phyloP scores from a whole-genome alignment of 2,888 invertebrate genomes.

The Diarsia dahlii region DNA sequence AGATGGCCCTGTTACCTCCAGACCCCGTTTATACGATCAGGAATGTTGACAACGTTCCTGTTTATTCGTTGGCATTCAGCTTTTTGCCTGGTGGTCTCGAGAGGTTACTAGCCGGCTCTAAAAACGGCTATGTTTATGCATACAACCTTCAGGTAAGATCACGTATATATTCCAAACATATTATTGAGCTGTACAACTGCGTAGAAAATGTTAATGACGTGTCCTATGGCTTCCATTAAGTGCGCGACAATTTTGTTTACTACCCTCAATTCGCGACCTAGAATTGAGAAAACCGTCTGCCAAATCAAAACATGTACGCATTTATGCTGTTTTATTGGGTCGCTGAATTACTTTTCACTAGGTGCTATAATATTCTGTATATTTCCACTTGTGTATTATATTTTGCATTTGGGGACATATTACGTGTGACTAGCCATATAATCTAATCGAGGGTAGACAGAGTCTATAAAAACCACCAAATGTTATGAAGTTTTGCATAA shows the following conservation, averaged over 20 bases:
- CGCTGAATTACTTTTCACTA: slow-evolving; percentile 36
- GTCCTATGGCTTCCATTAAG: slow-evolving; percentile 65
- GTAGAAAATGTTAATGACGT: slow-evolving; percentile 64
- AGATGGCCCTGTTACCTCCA: slow-evolving; percentile 94
- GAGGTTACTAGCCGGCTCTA: slow-evolving; percentile 93
- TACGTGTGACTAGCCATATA: background rate
- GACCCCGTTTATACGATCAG: slow-evolving; percentile 94
- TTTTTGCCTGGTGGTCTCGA: slow-evolving; percentile 90
- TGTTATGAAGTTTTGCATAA: background rate
- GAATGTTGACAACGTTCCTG: slow-evolving; percentile 93
- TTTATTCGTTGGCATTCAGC: slow-evolving; percentile 94
- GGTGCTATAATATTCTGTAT: slow-evolving; percentile 12
- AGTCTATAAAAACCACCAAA: background rate
- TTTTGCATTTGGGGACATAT: background rate
- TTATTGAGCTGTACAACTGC: slow-evolving; percentile 70
- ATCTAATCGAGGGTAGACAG: background rate
- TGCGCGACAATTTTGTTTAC: slow-evolving; percentile 82
- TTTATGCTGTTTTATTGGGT: slow-evolving; percentile 53
- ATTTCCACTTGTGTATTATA: slow-evolving; percentile 11
- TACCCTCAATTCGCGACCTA: slow-evolving; percentile 86
- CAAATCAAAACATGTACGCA: slow-evolving; percentile 61
- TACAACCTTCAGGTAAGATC: slow-evolving; percentile 94
- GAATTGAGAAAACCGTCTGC: slow-evolving; percentile 70
- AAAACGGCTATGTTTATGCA: slow-evolving; percentile 93
- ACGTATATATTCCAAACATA: slow-evolving; percentile 74